A percentile compares a stretch with the other conserved stretches of the same genome.
Evolutionary conservation across 2,888 invertebrate species (phyloP).

Genomic region (Drosophila mimetica): DNA sequence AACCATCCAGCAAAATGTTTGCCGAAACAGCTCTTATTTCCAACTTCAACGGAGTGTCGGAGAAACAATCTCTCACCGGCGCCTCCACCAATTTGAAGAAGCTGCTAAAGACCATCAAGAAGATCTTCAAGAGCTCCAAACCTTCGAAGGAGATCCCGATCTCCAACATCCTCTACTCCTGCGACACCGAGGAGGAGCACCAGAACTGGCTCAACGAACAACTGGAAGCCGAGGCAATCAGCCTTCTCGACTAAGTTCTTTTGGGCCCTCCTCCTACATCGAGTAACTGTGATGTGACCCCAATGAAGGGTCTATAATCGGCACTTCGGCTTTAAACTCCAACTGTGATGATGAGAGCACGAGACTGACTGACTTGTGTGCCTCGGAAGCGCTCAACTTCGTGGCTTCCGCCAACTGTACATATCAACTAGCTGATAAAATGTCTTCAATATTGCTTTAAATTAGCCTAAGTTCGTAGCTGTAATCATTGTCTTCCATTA

Average conservation of each 20-base stretch:
- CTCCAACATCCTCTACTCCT: conserved; percentile 17
- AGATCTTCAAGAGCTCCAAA: conserved; percentile 52
- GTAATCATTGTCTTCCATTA: conserved; percentile 68
- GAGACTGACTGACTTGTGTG: conserved; percentile 49
- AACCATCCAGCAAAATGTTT: conserved; percentile 46
- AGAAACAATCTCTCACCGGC: conserved; percentile 52
- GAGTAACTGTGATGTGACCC: conserved; percentile 60
- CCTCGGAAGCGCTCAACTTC: conserved; percentile 13
- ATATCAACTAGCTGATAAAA: conserved; percentile 20
- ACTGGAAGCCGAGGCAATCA: conserved; percentile 39
- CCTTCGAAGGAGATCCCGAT: conserved; percentile 12
- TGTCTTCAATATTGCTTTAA: conserved; percentile 40
- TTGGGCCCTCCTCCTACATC: conserved; percentile 1
- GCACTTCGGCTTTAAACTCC: conserved; percentile 57
- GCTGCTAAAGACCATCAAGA: conserved; percentile 59
- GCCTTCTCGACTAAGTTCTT: conserved; percentile 17
- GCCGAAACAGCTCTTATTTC: conserved; percentile 33
- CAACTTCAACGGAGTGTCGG: conserved; percentile 23
- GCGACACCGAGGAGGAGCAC: conserved; percentile 62
- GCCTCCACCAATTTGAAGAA: conserved; percentile 61
- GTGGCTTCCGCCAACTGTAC: conserved; percentile 43
- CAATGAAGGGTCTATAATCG: conserved; percentile 39
- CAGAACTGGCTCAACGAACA: conserved; percentile 73
- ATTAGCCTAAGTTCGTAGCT: conserved; percentile 6
- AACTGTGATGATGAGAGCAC: conserved; percentile 64